Evolutionary conservation across 2,113 vertebrate genomes (phyloP), one percentile per base, ranked within the genome.

Genomic region (Condylura cristata): DNA sequence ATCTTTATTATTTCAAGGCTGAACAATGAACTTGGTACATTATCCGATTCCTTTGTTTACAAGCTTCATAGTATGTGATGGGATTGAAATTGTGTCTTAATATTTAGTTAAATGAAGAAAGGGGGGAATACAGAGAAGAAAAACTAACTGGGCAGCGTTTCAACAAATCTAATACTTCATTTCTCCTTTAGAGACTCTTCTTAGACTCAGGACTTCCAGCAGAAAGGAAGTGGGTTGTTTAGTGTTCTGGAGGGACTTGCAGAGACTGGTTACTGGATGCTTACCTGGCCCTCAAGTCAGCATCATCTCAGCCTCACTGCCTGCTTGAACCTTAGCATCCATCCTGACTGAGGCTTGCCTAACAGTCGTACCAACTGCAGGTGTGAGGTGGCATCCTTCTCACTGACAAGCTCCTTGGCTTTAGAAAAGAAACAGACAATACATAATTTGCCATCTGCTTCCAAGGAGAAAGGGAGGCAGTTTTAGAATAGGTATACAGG

Each of bases 71-170:
- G 16, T 58, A 16, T 78, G 32, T 90, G 17, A 22, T 82, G 51
- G 51, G 26, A 56, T 28, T 76, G 70, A 37, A 78, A 71, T 34
- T 63, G 44, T 66, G 30, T 30, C 51, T 56, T 86, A 61, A 44
- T 90, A 44, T 74, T 78, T 80, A 95, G 90, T 28, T 53, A 76
- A 68, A 76, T 44, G 68, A 66, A 80, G 56, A 44, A 24, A 30
- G 63, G 60, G 30, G 5, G 37, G 70, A 72, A 60, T 74, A 18
- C n/a, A 74, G 24, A 74, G 18, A 34, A 34, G 16, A 13, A 22
- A 75, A 46, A 84, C 72, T 74, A 71, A 85, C 72, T n/a, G 14
- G 89, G 26, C 26, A 46, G 8, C 44, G 22, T 84, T 85, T 89
- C 41, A 81, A 37, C 53, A 34, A 56, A 63, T 63, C 51, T 82